A percentile compares a stretch with the other conserved stretches of the same genome.
Conservation (phyloP, 2,888 invertebrate species). For the Macroteleia sp. region DNA sequence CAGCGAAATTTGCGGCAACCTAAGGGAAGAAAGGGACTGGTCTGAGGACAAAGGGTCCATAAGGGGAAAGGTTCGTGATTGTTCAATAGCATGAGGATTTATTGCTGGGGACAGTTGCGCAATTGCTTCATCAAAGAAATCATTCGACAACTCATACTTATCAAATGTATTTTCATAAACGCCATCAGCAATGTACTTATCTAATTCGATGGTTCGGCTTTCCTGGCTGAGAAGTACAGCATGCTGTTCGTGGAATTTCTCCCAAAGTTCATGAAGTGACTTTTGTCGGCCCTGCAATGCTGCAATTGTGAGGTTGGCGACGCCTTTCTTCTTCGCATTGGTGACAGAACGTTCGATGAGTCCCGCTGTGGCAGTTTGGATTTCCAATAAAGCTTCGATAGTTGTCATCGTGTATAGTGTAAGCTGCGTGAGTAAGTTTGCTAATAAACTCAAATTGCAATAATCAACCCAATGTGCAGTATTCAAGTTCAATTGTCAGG, state of each 20-base stretch:
- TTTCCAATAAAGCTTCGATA: too few species aligned
- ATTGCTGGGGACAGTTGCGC: background rate
- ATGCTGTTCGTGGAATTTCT: background rate
- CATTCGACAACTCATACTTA: background rate
- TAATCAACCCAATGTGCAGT: too few species aligned
- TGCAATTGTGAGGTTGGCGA: background rate
- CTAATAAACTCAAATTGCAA: too few species aligned
- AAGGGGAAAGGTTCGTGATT: background rate
- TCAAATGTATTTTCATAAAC: background rate
- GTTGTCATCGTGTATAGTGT: too few species aligned
- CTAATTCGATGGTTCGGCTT: background rate
- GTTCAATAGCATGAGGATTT: background rate
- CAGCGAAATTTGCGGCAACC: background rate
- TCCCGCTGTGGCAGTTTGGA: background rate
- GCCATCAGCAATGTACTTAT: background rate
- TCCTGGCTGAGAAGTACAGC: background rate
- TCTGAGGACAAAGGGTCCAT: background rate
- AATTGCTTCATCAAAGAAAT: background rate
- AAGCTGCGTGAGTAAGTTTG: too few species aligned
- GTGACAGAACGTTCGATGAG: background rate
- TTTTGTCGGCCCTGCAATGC: background rate
- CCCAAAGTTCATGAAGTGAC: background rate
- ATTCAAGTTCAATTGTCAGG: too few species aligned
- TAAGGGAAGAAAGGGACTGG: background rate
- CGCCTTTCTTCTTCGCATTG: slow-evolving; percentile 2